These are phyloP conservation scores for Brienomyrus longianalis DNA, from an alignment of 2,113 vertebrate genomes.

Conservation along the genomic window DNA sequence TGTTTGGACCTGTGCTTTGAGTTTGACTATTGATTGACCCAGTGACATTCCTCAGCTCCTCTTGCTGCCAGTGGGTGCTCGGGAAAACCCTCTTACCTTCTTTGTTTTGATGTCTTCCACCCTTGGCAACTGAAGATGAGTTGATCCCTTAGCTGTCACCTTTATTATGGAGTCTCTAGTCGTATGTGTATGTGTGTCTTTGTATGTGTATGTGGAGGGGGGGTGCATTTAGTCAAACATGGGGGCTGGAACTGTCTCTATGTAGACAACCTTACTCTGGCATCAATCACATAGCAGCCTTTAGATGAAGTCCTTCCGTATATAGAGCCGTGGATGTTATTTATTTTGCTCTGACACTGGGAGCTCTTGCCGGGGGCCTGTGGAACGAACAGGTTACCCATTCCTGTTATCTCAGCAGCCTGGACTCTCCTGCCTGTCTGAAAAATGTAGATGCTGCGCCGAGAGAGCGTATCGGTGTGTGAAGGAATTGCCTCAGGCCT, in stretches of 20 bases:
- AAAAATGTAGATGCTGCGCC: slow-evolving; percentile 9
- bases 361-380: slow-evolving; percentile 10
- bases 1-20: slow-evolving; percentile 38
- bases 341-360: neutral
- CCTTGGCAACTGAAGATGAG: slow-evolving; percentile 23
- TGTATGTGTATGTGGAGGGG: slow-evolving; percentile 22
- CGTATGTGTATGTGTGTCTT: slow-evolving; percentile 27
- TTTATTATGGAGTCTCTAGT: slow-evolving; percentile 14
- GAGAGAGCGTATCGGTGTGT: slow-evolving; percentile 10
- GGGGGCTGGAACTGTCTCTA: neutral
- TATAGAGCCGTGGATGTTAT: neutral
- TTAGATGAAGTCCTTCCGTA: neutral
- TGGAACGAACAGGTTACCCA: neutral
- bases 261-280: neutral
- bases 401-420: slow-evolving; percentile 16
- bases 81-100: neutral
- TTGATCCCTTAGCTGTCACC: slow-evolving; percentile 19
- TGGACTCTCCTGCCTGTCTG: slow-evolving; percentile 15
- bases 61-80: neutral
- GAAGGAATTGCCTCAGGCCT: slow-evolving; percentile 19
- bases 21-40: slow-evolving; percentile 47
- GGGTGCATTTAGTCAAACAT: neutral
- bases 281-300: neutral
- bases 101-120: slow-evolving; percentile 23
- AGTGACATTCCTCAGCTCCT: neutral